Conservation (phyloP, 2,113 vertebrate species). For the Opisthocomus hoazin region DNA sequence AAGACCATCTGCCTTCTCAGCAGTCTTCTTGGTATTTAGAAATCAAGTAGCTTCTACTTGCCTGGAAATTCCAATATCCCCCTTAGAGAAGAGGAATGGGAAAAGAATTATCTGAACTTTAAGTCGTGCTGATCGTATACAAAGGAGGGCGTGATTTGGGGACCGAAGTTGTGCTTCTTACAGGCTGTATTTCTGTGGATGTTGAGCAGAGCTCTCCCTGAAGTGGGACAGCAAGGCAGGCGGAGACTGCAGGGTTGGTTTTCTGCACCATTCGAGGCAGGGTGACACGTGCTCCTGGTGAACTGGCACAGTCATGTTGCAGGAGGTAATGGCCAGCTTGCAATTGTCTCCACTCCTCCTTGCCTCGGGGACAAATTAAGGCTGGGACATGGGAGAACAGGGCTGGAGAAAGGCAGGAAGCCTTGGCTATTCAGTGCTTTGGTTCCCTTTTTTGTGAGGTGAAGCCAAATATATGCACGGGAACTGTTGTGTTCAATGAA, state of each 20-base stretch:
- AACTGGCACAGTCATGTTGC: background rate
- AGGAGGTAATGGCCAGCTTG: background rate
- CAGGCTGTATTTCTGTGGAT: background rate
- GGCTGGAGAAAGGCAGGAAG: background rate
- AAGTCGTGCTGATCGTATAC: background rate
- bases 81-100: background rate
- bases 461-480: background rate
- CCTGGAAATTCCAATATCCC: background rate
- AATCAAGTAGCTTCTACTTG: background rate
- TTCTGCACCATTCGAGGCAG: background rate
- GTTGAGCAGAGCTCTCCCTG: background rate
- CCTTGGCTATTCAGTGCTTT: background rate
- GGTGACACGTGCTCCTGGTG: background rate
- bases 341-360: background rate
- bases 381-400: background rate
- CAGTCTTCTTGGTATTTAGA: background rate
- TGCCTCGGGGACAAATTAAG: background rate
- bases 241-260: fast-evolving
- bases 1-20: background rate
- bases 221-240: background rate
- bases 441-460: background rate
- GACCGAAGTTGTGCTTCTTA: background rate
- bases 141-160: background rate
- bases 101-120: background rate
- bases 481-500: background rate